Evolutionary conservation across 2,797 vertebrate species (phyloP), one percentile per base, ranked within the genome.

Genomic region (Yasuhikotakia modesta): DNA sequence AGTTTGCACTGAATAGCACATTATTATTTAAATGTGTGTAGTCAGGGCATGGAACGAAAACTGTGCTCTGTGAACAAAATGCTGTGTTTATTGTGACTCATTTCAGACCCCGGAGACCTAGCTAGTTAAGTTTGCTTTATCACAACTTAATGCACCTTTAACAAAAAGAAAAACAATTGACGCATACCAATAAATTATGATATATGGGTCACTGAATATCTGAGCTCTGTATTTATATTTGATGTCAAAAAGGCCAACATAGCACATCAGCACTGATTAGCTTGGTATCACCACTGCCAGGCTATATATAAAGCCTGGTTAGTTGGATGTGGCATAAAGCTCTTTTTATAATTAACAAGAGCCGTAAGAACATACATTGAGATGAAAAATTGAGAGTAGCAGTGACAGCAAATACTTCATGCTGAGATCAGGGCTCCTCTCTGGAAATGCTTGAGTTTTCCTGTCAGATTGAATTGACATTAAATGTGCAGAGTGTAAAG

Each of bases 401-500:
- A 27, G 43, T 57, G 71, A 50, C 68, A 74, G 65, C 63, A 77
- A 73, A 58, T 48, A 70, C 48, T 55, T 70, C 57, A 35, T 50
- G 65, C 65, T 46, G 65, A 82, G 77, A 82, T 70, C 57, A 57
- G 64, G 24, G 21, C 57, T 63, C 64, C 58, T 70, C 70, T 73
- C 21, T 5, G 27, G 39, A 74, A 80, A 73, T 60, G 48, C 55
- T 55, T 2, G 55, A 17, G 48, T 52, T 52, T 24, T 70, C 21
- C 46, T 65, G 73, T 64, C 55, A 81, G 66, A 39, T 60, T 75
- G 57, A 70, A 82, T 39, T 66, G 80, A 66, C 16, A 30, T 77
- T 16, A 73, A 70, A 81, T 65, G 58, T 58, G 22, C n/a, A 50
- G 57, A 17, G 55, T 74, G 30, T 66, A 66, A 78, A 79, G 58